Conservation (phyloP, 2,113 vertebrate species). For the Vidua chalybeata region DNA sequence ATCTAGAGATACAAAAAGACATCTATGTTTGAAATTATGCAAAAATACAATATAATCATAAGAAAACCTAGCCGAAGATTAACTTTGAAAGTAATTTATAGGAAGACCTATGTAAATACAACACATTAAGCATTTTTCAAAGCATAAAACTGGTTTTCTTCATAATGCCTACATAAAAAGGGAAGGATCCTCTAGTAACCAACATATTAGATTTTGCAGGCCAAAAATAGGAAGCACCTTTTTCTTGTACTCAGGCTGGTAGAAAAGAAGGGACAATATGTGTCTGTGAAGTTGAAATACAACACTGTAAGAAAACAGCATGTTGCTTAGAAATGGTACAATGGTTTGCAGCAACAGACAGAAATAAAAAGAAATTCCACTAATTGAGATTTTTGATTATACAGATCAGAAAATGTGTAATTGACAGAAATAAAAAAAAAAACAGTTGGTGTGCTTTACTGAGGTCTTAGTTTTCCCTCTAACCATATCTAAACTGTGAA, state of each 20-base stretch:
- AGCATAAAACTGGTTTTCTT: background rate
- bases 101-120: background rate
- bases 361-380: background rate
- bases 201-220: background rate
- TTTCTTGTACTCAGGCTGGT: background rate
- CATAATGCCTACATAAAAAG: background rate
- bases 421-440: background rate
- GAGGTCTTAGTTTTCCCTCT: background rate
- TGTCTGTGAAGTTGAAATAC: background rate
- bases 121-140: background rate
- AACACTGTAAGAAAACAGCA: background rate
- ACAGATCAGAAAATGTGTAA: background rate
- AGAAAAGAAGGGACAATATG: background rate
- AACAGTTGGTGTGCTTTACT: background rate
- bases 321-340: background rate
- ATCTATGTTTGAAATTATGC: background rate
- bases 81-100: background rate
- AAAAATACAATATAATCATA: background rate
- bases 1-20: background rate
- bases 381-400: background rate
- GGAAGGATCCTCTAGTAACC: background rate
- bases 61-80: background rate
- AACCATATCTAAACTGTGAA: background rate
- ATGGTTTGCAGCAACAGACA: background rate
- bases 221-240: background rate